Base-by-base conservation (phyloP, 2,113 vertebrate species). In the Tringa solitaria region DNA sequence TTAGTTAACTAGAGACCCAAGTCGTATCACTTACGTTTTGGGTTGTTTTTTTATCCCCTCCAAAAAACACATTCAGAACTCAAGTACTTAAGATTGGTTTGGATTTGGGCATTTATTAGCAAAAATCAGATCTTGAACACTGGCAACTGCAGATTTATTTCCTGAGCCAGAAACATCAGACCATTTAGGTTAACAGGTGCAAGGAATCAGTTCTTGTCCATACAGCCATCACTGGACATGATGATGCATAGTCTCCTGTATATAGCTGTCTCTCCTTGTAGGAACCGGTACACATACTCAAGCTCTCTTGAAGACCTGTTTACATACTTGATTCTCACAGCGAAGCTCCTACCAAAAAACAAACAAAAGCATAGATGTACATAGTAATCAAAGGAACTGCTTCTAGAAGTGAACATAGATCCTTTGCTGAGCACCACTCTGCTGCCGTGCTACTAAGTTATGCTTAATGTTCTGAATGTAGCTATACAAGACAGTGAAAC, bases 291-390 rank as follows among this genome's bases (percentile, higher is more conserved):
- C 30, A 30, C 8, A 5, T 19, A 7, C 7, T 97, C 91, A 97
- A 23, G 95, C 97, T 95, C 95, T 98, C 97, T 98, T 99, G 97
- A 97, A 99, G 4, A 98, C 94, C 89, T 99, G 99, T 78, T 96
- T 98, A 96, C 98, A 99, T 33, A 98, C 97, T 95, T 99, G 97
- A 83, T 98, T 98, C 80, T 98, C 98, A 96, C 99, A 99, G 78
- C 95, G 98, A 43, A 99, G 97, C 87, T 99, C 99, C 99, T 99
- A 64, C 14, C 12, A 67, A 82, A 27, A 32, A 21, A 10, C 5
- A 61, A 73, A 65, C 6, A 64, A 14, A 9, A 26, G 9, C 14
- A 30, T 3, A 85, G 14, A 57, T 9, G 8, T 10, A 30, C 14
- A 9, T 2, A 37, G 19, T 9, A 73, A 87, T 61, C 24, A 80